Percentiles rank a stretch among this genome's conserved stretches.
These are phyloP conservation scores for Drosophila bunnanda DNA, from an alignment of 2,888 invertebrate genomes.

Conservation along the genomic window DNA sequence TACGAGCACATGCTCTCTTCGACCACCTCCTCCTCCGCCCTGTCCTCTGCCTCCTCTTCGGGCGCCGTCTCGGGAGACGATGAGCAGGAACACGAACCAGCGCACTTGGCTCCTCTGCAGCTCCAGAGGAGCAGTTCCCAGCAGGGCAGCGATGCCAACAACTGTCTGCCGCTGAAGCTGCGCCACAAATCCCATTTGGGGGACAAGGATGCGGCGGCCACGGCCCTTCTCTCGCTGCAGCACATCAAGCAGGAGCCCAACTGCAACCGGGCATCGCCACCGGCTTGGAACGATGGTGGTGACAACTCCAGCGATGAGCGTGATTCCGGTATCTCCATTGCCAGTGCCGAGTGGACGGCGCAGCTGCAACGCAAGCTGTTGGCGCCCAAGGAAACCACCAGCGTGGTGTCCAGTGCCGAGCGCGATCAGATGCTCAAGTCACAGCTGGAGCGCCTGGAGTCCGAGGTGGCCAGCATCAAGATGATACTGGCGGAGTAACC, in stretches of 20 bases:
- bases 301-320: constrained; percentile 96
- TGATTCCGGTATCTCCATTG: constrained; percentile 94
- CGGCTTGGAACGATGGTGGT: constrained; percentile 90
- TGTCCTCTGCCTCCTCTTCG: constrained; percentile 88
- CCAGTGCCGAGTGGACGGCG: constrained; percentile 83
- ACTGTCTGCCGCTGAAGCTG: constrained; percentile 94
- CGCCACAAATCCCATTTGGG: constrained; percentile 96
- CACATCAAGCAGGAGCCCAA: constrained; percentile 95
- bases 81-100: constrained; percentile 82
- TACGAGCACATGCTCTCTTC: constrained; percentile 90
- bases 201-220: constrained; percentile 94
- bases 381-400: constrained; percentile 51
- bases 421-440: constrained; percentile 92
- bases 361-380: constrained; percentile 81
- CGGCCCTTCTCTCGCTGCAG: constrained; percentile 91
- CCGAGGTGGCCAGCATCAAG: constrained; percentile 95
- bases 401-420: constrained; percentile 62
- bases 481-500: constrained; percentile 86
- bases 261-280: constrained; percentile 88
- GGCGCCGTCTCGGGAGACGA: constrained; percentile 86
- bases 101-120: constrained; percentile 40
- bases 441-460: constrained; percentile 94
- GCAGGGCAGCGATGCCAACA: constrained; percentile 87
- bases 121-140: constrained; percentile 61
- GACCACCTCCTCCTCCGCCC: constrained; percentile 85